Evolutionary conservation across 53 echinoderm and acorn worm species (phyloP).

Genomic region (Paracentrotus lividus): DNA sequence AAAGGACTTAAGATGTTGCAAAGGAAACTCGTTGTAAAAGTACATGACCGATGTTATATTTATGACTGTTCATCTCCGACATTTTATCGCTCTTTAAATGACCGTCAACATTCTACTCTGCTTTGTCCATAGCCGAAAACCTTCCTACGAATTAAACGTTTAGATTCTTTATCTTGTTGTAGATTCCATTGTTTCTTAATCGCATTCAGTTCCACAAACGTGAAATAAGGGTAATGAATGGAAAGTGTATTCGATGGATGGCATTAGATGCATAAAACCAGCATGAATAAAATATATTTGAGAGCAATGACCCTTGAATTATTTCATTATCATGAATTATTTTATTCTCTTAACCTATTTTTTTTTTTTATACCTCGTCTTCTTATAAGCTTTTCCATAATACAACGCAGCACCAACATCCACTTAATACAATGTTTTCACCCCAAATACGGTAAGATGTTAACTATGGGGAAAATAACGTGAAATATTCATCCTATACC

Average conservation of each 20-base stretch:
- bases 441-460: no score
- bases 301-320: neutral
- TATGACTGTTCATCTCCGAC: neutral
- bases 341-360: no score
- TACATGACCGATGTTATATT: slow-evolving; percentile 19
- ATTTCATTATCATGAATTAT: no score
- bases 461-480: no score
- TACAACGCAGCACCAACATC: no score
- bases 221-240: neutral
- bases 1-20: neutral
- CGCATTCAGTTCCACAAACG: neutral
- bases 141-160: neutral
- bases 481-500: no score
- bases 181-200: neutral
- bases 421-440: no score
- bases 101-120: neutral
- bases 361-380: no score
- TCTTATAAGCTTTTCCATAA: no score
- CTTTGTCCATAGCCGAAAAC: neutral
- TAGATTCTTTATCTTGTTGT: neutral
- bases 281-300: neutral
- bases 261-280: neutral
- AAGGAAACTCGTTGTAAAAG: neutral
- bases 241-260: neutral
- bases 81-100: neutral